Evolutionary conservation across 1,140 invertebrate species (phyloP), one percentile per base, ranked within the genome.

Genomic region (Mya arenaria): DNA sequence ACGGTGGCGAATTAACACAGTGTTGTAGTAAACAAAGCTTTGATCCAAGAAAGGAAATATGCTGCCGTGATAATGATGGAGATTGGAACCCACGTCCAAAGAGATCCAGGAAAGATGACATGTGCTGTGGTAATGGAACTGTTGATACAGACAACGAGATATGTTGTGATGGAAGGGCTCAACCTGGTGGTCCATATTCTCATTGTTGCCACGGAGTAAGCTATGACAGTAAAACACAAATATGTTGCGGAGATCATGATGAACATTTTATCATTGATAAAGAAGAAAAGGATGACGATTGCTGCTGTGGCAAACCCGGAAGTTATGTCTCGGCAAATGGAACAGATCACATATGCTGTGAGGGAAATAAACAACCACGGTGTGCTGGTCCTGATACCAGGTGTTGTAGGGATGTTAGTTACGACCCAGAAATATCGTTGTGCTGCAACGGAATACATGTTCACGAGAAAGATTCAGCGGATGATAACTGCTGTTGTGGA

Each of bases 401-500:
- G 71, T 73, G 71, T 23, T 73, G 71, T 32, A 36, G 56, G 60
- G 28, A 58, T 73, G 37, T 58, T 58, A 15, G 36, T 19, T 73
- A 73, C 23, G 71, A 73, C 39, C 34, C 71, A 28, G 23, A 4
- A 19, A 19, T 41, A 36, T 41, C 56, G 19, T 10, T 58, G 60
- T 74, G 72, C 32, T 74, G 72, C 28, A 58, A 74, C n/a, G 72
- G 72, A n/a, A 74, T 34, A 41, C 30, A 62, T 1, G n/a, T 74
- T n/a, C 32, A 62, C 10, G 36, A 74, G 17, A 74, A 74, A 41
- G n/a, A 56, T 4, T 4, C 28, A 19, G 56, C 39, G 30, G 37
- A 41, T 19, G 72, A 74, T n/a, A 74, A 60, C 23, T 73, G 71
- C 60, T 73, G 71, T 36, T 73, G 71, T 37, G 75, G 75, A 0